phyloP scores from a whole-genome alignment of 1,140 invertebrate species.

The Leptoteleia sp. region DNA sequence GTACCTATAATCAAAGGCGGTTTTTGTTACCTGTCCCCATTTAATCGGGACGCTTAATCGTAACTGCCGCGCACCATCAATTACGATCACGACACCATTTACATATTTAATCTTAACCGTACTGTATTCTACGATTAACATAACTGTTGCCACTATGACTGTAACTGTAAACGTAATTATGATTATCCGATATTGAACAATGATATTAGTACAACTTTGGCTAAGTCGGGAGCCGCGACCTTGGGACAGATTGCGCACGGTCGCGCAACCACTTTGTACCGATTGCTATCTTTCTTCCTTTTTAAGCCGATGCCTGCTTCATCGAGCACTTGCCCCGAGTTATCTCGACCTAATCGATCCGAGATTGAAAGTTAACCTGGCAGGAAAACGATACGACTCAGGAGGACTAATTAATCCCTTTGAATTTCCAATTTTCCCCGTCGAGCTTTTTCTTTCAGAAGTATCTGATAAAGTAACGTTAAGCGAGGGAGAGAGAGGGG shows the following conservation, averaged over 20 bases:
- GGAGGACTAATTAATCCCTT: too few species aligned
- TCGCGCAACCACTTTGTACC: conserved; percentile 17
- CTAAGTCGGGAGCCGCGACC: conserved; percentile 5
- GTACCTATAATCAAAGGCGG: conserved; percentile 28
- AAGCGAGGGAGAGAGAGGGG: too few species aligned
- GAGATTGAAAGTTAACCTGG: conserved; percentile 42
- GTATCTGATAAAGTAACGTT: too few species aligned
- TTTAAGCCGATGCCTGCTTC: conserved; percentile 41
- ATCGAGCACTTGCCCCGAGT: conserved; percentile 36
- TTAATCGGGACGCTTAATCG: conserved; percentile 5
- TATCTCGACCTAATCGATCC: conserved; percentile 35
- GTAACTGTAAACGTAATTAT: conserved; percentile 44
- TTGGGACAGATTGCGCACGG: conserved; percentile 1
- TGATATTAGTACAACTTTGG: conserved; percentile 45
- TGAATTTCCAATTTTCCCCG: too few species aligned
- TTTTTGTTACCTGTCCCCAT: background rate
- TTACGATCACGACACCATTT: conserved; percentile 36
- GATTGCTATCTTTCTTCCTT: conserved; percentile 34
- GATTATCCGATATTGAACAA: conserved; percentile 20
- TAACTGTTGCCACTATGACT: conserved; percentile 51
- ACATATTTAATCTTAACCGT: conserved; percentile 24
- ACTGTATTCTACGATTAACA: conserved; percentile 26
- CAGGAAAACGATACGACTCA: too few species aligned
- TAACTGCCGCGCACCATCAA: conserved; percentile 36
- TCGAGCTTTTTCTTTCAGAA: too few species aligned